Base-by-base conservation (phyloP, 2,113 vertebrate genomes). In the Toxotes chatareus region DNA sequence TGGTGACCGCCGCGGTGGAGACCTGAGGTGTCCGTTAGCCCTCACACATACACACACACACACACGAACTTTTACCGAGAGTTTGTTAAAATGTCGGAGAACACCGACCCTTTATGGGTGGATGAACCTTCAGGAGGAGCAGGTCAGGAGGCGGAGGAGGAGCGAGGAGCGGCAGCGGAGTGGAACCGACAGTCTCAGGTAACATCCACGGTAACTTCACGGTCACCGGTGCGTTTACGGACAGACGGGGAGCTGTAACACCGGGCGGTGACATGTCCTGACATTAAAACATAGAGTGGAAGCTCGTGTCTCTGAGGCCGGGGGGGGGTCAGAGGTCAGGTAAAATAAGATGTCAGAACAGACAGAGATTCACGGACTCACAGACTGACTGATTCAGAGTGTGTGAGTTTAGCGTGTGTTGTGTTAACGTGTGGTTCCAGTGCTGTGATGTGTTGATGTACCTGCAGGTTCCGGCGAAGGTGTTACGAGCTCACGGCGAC, bases 391-490 rank as follows among this genome's bases (percentile, higher is more conserved):
- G 27, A 27, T 27, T 27, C 38, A 44, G 42, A 12, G 42, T 44
- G 42, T 44, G 10, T 44, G 42, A 11, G 17, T 49, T 49, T 13
- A 19, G 14, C 46, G 5, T 49, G 46, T 17, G 42, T 49, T 46
- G 44, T 46, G 8, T 53, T 19, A 53, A 53, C 51, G 7, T 56
- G 53, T 23, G 27, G 21, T 55, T 55, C 5, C 21, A 10, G 51
- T 1, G 51, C n/a, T 27, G 13, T 6, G 14, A 11, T 36, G 65
- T 53, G 34, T 49, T 59, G 3, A 56, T n/a, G 17, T 3, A 9
- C 7, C 17, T 53, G 23, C 44, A 86, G 85, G 55, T 86, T 49
- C 80, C 76, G 5, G 66, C 72, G 46, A 83, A 80, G 56, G 66
- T 66, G 55, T 61, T 86, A 13, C 10, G 23, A 31, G 70, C 16